Evolutionary conservation across 2,113 vertebrate species (phyloP).

Genomic region (Spea multiplicata): DNA sequence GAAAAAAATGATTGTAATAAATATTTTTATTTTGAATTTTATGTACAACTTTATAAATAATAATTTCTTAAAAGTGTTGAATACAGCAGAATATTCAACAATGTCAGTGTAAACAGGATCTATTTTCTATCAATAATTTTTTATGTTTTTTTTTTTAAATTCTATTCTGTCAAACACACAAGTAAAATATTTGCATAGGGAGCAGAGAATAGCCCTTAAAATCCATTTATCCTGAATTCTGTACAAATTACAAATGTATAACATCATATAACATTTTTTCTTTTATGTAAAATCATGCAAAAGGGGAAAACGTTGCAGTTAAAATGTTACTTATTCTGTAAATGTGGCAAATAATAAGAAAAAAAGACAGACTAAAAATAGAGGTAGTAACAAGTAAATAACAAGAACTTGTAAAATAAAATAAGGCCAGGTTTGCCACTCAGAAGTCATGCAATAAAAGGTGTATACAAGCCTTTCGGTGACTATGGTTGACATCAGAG

Average conservation of each 20-base stretch:
- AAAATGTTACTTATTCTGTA: conserved; percentile 65
- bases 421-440: conserved; percentile 59
- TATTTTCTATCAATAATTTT: conserved; percentile 60
- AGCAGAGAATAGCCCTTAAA: conserved; percentile 81
- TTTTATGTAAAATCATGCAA: conserved; percentile 66
- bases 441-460: conserved; percentile 65
- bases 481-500: conserved; percentile 55
- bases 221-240: conserved; percentile 76
- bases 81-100: conserved; percentile 75
- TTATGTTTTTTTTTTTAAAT: conserved; percentile 62
- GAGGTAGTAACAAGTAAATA: conserved; percentile 75
- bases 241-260: conserved; percentile 78
- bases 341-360: conserved; percentile 53
- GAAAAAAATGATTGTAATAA: conserved; percentile 75
- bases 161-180: conserved; percentile 73
- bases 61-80: conserved; percentile 80
- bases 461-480: conserved; percentile 47
- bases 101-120: conserved; percentile 76
- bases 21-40: conserved; percentile 71
- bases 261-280: conserved; percentile 65
- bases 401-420: conserved; percentile 58
- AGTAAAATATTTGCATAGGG: conserved; percentile 84
- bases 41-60: conserved; percentile 78
- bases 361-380: conserved; percentile 58
- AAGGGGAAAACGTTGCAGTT: conserved; percentile 69